phyloP scores from a whole-genome alignment of 2,797 vertebrate genomes.

The Pyrocephalus nanus region DNA sequence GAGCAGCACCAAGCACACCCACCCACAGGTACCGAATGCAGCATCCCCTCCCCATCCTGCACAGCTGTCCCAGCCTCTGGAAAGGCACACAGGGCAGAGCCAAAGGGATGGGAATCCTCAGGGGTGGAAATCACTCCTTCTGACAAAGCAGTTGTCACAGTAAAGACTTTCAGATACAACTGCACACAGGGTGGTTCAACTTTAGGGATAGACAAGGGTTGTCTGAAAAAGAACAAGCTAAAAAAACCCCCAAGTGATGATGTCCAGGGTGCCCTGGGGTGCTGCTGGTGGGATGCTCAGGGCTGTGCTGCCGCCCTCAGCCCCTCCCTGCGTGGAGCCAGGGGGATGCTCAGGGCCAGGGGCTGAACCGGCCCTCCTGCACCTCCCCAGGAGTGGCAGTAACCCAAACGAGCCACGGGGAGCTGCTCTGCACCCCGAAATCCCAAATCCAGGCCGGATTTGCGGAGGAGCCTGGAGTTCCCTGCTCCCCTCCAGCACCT shows the following conservation, averaged over 20 bases:
- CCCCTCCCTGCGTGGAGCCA: neutral
- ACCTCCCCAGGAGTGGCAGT: accelerated
- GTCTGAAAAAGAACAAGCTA: neutral
- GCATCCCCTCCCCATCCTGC: neutral
- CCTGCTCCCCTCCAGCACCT: constrained; percentile 66
- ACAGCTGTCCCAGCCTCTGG: neutral
- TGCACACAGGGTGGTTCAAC: neutral
- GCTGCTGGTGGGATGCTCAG: neutral
- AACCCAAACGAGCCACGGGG: accelerated
- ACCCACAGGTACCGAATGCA: accelerated
- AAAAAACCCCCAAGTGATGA: neutral
- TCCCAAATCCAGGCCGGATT: constrained; percentile 71
- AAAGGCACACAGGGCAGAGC: neutral
- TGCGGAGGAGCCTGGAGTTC: constrained; percentile 41
- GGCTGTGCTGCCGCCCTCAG: neutral
- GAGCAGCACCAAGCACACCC: neutral
- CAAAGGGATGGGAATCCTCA: neutral
- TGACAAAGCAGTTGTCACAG: neutral
- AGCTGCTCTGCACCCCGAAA: neutral
- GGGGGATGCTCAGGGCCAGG: neutral
- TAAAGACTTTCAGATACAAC: accelerated
- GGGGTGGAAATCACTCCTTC: neutral
- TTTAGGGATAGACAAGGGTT: neutral
- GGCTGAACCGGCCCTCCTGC: neutral
- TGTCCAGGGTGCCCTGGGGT: neutral